Evolutionary conservation across 2,113 vertebrate genomes (phyloP).

Genomic region (Dunckerocampus dactyliophorus): DNA sequence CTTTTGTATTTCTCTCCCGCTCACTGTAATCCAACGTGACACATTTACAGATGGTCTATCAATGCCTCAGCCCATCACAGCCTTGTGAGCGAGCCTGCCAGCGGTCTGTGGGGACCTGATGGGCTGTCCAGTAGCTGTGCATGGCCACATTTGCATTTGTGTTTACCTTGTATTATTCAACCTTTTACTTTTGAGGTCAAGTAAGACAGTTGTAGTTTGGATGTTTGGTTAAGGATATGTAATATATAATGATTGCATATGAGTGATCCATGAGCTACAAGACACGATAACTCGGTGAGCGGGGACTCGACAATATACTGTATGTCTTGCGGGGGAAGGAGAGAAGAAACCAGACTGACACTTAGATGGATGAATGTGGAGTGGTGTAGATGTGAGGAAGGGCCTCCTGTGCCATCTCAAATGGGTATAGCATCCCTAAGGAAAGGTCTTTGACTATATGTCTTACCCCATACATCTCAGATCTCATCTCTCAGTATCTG

Average conservation of each 20-base stretch:
- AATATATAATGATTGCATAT: conserved; percentile 12
- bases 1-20: conserved; percentile 65
- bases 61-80: conserved; percentile 77
- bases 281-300: background rate
- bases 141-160: background rate
- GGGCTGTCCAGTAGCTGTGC: conserved; percentile 65
- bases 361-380: conserved; percentile 48
- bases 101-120: conserved; percentile 48
- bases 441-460: conserved; percentile 37
- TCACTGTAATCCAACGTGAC: conserved; percentile 80
- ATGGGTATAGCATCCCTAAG: conserved; percentile 48
- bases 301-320: conserved; percentile 1
- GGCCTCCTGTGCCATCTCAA: conserved; percentile 38
- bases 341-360: conserved; percentile 38
- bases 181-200: conserved; percentile 32
- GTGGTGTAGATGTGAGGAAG: conserved; percentile 26
- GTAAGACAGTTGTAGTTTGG: conserved; percentile 20
- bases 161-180: conserved; percentile 7
- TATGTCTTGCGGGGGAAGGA: conserved; percentile 21
- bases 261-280: background rate
- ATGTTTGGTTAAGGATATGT: conserved; percentile 23
- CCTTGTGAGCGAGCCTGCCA: conserved; percentile 69
- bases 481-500: conserved; percentile 17
- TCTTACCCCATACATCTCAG: conserved; percentile 42
- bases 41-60: conserved; percentile 83